Evolutionary conservation across 2,888 invertebrate genomes (phyloP).

Genomic region (Lasioglossum calceatum): DNA sequence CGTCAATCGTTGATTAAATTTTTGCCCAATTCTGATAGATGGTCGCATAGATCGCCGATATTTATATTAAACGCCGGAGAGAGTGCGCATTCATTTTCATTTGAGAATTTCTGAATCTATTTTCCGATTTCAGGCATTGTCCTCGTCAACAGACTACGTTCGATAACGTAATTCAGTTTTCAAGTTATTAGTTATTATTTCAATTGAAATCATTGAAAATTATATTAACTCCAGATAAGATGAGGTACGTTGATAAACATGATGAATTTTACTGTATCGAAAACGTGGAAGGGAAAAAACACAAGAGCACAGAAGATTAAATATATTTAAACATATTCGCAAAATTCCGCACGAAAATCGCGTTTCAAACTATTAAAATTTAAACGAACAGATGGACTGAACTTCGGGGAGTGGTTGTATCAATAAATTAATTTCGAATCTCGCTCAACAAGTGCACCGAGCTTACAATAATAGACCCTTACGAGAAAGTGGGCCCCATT

Average conservation of each 20-base stretch:
- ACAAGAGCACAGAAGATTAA: not conserved
- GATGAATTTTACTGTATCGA: not conserved
- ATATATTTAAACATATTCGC: not conserved
- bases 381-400: not conserved
- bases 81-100: not conserved
- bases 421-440: slow-evolving; percentile 2
- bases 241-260: not conserved
- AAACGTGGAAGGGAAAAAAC: not conserved
- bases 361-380: not conserved
- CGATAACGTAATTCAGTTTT: not conserved
- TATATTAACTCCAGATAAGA: not conserved
- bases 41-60: not conserved
- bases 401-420: not conserved
- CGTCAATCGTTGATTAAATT: too few species aligned
- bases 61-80: not conserved
- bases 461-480: not conserved
- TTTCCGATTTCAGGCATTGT: not conserved
- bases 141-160: not conserved
- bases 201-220: not conserved
- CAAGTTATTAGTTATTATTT: not conserved
- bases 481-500: slow-evolving; percentile 4
- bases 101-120: not conserved
- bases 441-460: not conserved
- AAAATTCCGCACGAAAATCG: not conserved
- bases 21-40: not conserved